These are phyloP conservation scores for Drosophila eugracilis DNA, from an alignment of 1,140 invertebrate genomes.

Conservation along the genomic window DNA sequence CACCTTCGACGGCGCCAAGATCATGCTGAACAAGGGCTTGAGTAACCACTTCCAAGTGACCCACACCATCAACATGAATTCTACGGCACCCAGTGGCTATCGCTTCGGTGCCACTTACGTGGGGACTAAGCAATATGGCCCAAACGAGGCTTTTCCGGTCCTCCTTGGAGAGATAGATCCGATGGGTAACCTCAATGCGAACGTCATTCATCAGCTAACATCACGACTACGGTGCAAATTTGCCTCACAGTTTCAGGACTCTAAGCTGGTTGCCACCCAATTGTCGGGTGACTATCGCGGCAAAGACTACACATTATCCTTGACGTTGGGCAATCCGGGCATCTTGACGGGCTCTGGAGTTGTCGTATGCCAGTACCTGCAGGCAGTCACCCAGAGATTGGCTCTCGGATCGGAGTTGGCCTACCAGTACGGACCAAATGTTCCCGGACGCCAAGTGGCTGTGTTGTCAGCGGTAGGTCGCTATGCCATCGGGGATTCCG, in stretches of 20 bases:
- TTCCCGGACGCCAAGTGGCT: slow-evolving; percentile 95
- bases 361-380: slow-evolving; percentile 95
- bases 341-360: slow-evolving; percentile 94
- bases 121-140: slow-evolving; percentile 92
- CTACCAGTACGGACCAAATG: slow-evolving; percentile 93
- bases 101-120: slow-evolving; percentile 99
- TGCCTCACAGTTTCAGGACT: slow-evolving; percentile 95
- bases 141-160: slow-evolving; percentile 96
- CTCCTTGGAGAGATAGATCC: slow-evolving; percentile 98
- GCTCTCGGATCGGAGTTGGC: slow-evolving; percentile 96
- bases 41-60: slow-evolving; percentile 99
- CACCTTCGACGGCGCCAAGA: slow-evolving; percentile 98
- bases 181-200: slow-evolving; percentile 98
- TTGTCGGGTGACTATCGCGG: slow-evolving; percentile 95
- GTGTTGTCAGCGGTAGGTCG: slow-evolving; percentile 92
- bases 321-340: slow-evolving; percentile 96
- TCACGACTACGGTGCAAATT: slow-evolving; percentile 92
- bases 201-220: slow-evolving; percentile 96
- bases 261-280: slow-evolving; percentile 94
- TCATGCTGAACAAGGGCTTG: slow-evolving; percentile 97
- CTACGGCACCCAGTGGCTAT: slow-evolving; percentile 94
- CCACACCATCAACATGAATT: slow-evolving; percentile 95
- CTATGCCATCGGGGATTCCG: slow-evolving; percentile 87
- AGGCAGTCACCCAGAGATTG: slow-evolving; percentile 90
- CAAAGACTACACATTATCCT: slow-evolving; percentile 93